A percentile compares a stretch with the other conserved stretches of the same genome.
Evolutionary conservation across 2,888 invertebrate genomes (phyloP).

Genomic region (Metopia argyrocephala): DNA sequence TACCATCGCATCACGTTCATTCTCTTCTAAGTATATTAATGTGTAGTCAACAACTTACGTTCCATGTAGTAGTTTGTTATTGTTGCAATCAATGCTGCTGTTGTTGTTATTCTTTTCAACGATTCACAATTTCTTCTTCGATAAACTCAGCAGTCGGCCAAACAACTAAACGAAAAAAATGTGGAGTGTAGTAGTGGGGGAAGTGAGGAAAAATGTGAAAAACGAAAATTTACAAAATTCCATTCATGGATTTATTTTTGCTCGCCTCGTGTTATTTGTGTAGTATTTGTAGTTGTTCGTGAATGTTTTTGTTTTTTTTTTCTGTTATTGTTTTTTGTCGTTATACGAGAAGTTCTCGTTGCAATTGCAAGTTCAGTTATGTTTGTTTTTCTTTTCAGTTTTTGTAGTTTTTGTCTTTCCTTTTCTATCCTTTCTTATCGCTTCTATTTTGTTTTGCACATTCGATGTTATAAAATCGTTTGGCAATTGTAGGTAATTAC

Average conservation of each 20-base stretch:
- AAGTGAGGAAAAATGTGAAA: slow-evolving; percentile 41
- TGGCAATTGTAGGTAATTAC: too few relatives aligned
- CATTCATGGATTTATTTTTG: slow-evolving; percentile 75
- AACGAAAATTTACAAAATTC: slow-evolving; percentile 78
- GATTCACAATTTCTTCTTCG: not conserved
- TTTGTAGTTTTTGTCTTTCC: slow-evolving; percentile 48
- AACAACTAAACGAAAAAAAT: not conserved
- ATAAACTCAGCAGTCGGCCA: slow-evolving; percentile 4
- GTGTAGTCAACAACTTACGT: slow-evolving; percentile 31
- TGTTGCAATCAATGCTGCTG: slow-evolving; percentile 2
- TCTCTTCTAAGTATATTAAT: not conserved
- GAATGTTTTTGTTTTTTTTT: slow-evolving; percentile 11
- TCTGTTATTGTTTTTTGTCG: slow-evolving; percentile 53
- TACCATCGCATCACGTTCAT: slow-evolving; percentile 58
- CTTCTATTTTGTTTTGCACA: not conserved
- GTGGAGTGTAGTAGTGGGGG: not conserved
- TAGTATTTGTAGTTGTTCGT: slow-evolving; percentile 18
- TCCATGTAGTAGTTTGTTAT: slow-evolving; percentile 36
- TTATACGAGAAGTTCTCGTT: slow-evolving; percentile 22
- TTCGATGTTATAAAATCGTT: too few relatives aligned
- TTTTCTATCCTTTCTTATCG: not conserved
- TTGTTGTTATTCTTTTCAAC: slow-evolving; percentile 32
- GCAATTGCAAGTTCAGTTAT: too few relatives aligned
- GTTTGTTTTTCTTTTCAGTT: slow-evolving; percentile 35
- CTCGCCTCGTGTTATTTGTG: slow-evolving; percentile 33